A percentile compares a stretch with the other conserved stretches of the same genome.
Evolutionary conservation across 2,113 vertebrate species (phyloP).

Genomic region (Leptosomus discolor): DNA sequence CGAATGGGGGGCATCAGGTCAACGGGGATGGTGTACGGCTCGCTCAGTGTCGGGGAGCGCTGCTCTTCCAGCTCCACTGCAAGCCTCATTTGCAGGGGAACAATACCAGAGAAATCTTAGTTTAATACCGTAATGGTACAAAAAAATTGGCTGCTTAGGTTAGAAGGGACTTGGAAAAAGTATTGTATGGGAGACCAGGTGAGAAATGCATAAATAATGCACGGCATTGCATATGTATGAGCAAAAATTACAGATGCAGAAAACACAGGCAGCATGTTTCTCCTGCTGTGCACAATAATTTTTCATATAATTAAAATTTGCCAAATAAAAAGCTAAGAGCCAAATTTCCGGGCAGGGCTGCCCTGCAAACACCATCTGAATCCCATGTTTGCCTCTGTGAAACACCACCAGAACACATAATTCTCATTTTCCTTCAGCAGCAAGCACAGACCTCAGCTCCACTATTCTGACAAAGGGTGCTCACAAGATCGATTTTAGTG

Average conservation of each 20-base stretch:
- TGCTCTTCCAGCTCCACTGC: rapidly evolving
- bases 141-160: not conserved
- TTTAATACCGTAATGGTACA: not conserved
- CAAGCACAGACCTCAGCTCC: not conserved
- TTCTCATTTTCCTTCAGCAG: not conserved
- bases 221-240: no score
- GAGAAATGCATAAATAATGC: not conserved
- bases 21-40: no score
- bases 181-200: not conserved
- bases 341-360: not conserved
- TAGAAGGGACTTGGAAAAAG: not conserved
- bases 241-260: not conserved
- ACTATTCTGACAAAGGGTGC: not conserved
- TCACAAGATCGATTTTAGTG: not conserved
- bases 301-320: not conserved
- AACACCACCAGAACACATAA: not conserved
- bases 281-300: not conserved
- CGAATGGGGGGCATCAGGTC: no score
- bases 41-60: not conserved
- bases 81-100: not conserved
- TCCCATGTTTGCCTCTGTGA: rapidly evolving
- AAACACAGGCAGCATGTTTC: not conserved
- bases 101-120: not conserved
- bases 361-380: not conserved
- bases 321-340: not conserved